Evolutionary conservation across 2,888 invertebrate genomes (phyloP).

Genomic region (Lordiphosa fenestrarum): DNA sequence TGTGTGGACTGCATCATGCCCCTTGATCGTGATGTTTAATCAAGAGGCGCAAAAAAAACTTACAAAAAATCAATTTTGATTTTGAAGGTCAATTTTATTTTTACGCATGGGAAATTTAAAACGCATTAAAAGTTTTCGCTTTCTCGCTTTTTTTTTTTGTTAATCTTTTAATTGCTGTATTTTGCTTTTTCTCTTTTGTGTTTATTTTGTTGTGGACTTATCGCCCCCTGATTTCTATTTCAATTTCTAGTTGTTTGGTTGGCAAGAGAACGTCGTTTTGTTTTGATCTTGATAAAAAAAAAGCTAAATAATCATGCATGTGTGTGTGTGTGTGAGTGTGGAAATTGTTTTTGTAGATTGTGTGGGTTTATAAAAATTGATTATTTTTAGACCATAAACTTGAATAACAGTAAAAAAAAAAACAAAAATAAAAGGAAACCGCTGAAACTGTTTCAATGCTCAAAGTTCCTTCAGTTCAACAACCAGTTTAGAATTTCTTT

Average conservation of each 20-base stretch:
- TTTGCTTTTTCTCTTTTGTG: conserved; percentile 49
- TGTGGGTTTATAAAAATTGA: conserved; percentile 6
- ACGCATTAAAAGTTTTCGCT: conserved; percentile 60
- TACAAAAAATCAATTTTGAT: conserved; percentile 9
- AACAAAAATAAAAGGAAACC: conserved; percentile 20
- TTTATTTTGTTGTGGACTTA: conserved; percentile 61
- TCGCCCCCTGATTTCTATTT: conserved; percentile 49
- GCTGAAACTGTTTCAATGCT: conserved; percentile 38
- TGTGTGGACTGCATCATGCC: background rate
- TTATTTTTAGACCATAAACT: no score
- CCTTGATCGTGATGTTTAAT: background rate
- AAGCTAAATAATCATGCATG: conserved; percentile 14
- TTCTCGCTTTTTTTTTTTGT: conserved; percentile 29
- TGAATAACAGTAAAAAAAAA: background rate
- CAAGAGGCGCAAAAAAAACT: background rate
- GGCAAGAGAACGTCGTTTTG: conserved; percentile 28
- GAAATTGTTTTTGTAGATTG: conserved; percentile 41
- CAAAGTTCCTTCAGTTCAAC: conserved; percentile 51
- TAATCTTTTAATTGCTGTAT: conserved; percentile 71
- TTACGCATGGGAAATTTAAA: conserved; percentile 73
- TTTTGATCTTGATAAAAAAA: conserved; percentile 65
- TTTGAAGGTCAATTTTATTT: conserved; percentile 71
- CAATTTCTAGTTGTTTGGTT: conserved; percentile 21
- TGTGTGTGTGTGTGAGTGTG: conserved; percentile 3
- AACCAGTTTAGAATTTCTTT: conserved; percentile 69